Conservation (phyloP, 1,140 invertebrate species). For the Ectropis grisescens region DNA sequence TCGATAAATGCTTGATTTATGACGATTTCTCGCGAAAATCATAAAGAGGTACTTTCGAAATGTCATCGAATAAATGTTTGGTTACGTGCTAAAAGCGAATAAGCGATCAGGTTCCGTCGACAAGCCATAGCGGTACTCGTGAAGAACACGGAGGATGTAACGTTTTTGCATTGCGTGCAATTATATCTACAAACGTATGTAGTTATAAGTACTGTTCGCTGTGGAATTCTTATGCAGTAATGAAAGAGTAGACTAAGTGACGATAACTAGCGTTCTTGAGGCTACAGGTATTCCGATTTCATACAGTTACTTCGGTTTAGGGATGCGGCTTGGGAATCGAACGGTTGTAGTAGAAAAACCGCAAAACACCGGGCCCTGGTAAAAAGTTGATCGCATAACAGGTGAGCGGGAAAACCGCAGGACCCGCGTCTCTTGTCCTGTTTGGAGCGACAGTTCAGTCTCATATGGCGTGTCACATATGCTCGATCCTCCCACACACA, state of each 20-base stretch:
- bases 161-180: too few relatives aligned
- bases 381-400: conserved; percentile 31
- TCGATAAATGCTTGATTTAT: too few relatives aligned
- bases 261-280: conserved; percentile 13
- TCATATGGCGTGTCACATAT: not conserved
- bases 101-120: not conserved
- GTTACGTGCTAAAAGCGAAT: too few relatives aligned
- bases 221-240: conserved; percentile 23
- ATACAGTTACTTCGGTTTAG: conserved; percentile 36
- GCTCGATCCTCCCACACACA: too few relatives aligned
- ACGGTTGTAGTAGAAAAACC: conserved; percentile 30
- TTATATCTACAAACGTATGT: conserved; percentile 6
- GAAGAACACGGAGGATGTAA: too few relatives aligned
- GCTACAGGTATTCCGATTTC: conserved; percentile 23
- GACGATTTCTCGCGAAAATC: too few relatives aligned
- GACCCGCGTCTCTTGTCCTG: conserved; percentile 1
- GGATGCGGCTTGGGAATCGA: conserved; percentile 28
- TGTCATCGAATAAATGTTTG: too few relatives aligned
- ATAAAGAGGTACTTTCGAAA: too few relatives aligned
- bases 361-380: conserved; percentile 16
- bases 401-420: conserved; percentile 20
- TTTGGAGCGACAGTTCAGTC: conserved; percentile 1
- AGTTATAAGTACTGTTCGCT: conserved; percentile 20
- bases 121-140: not conserved
- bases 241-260: conserved; percentile 20